Percentiles rank a stretch among this genome's conserved stretches.
phyloP scores from a whole-genome alignment of 1,140 invertebrate species.

The Zaprionus ornatus region DNA sequence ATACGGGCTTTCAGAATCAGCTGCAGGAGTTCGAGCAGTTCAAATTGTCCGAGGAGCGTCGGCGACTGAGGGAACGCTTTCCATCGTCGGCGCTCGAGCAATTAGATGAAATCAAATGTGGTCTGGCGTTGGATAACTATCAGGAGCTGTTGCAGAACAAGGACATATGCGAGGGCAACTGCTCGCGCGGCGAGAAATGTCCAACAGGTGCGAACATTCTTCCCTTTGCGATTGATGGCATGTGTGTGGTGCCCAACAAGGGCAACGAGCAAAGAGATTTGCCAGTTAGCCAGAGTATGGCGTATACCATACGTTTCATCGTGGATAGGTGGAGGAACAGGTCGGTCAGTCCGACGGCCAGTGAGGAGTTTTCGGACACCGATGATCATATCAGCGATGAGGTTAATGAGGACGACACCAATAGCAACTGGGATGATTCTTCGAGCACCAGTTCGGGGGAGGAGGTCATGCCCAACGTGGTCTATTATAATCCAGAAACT shows the following conservation, averaged over 20 bases:
- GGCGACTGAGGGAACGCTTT: constrained; percentile 92
- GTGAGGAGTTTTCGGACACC: neutral
- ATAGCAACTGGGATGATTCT: neutral
- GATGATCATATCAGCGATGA: neutral
- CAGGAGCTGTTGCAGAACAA: constrained; percentile 90
- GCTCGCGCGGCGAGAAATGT: constrained; percentile 92
- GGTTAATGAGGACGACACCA: neutral
- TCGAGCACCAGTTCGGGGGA: constrained; percentile 41
- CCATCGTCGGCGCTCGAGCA: constrained; percentile 90
- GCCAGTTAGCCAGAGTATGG: constrained; percentile 14
- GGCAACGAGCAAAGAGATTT: neutral
- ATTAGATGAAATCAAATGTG: constrained; percentile 90
- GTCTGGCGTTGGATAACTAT: constrained; percentile 91
- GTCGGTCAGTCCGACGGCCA: neutral
- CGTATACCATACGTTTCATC: constrained; percentile 58
- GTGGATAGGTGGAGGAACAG: constrained; percentile 53
- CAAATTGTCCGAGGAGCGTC: constrained; percentile 92
- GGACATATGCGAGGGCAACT: constrained; percentile 94
- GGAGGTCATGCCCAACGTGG: constrained; percentile 56
- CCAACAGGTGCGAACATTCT: constrained; percentile 88
- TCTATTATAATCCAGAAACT: constrained; percentile 38
- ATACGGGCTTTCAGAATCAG: constrained; percentile 97
- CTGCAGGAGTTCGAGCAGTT: constrained; percentile 95
- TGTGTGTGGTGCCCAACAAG: neutral
- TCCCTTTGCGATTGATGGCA: constrained; percentile 48